phyloP scores from a whole-genome alignment of 2,113 vertebrate genomes.

The Syrmaticus mikado region DNA sequence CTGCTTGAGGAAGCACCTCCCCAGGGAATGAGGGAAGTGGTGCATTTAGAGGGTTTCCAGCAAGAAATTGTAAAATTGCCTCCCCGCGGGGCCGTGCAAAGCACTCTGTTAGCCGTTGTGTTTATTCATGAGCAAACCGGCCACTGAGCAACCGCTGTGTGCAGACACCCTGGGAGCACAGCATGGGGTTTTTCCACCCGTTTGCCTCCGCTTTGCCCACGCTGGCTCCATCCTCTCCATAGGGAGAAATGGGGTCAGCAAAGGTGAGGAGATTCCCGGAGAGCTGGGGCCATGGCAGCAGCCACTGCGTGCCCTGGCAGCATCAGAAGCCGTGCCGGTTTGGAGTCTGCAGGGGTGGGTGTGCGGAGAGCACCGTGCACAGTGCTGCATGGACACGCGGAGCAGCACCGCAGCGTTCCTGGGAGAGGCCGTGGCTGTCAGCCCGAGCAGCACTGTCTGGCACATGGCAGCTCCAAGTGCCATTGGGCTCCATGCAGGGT shows the following conservation, averaged over 20 bases:
- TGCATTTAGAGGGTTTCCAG: conserved; percentile 46
- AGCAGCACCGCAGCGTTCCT: too few species aligned
- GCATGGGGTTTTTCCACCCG: rapidly evolving
- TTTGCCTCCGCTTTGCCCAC: neutral
- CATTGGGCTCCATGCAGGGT: too few species aligned
- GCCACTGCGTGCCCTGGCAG: too few species aligned
- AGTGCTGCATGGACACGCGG: too few species aligned
- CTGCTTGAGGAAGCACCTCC: neutral
- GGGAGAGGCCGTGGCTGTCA: too few species aligned
- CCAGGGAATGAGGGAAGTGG: neutral
- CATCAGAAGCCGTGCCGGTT: too few species aligned
- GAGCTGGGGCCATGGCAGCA: rapidly evolving
- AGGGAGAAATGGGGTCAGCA: too few species aligned
- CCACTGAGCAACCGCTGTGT: rapidly evolving
- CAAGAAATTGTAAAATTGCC: conserved; percentile 8
- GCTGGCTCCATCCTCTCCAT: rapidly evolving
- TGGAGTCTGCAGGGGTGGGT: too few species aligned
- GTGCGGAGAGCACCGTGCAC: too few species aligned
- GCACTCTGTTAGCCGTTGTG: neutral
- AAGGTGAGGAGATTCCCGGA: neutral
- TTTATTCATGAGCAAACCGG: neutral
- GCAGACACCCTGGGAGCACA: neutral
- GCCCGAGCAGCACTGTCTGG: too few species aligned
- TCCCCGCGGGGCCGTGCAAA: neutral
- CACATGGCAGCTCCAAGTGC: too few species aligned